phyloP scores from a whole-genome alignment of 2,113 vertebrate genomes.

The Piliocolobus tephrosceles region DNA sequence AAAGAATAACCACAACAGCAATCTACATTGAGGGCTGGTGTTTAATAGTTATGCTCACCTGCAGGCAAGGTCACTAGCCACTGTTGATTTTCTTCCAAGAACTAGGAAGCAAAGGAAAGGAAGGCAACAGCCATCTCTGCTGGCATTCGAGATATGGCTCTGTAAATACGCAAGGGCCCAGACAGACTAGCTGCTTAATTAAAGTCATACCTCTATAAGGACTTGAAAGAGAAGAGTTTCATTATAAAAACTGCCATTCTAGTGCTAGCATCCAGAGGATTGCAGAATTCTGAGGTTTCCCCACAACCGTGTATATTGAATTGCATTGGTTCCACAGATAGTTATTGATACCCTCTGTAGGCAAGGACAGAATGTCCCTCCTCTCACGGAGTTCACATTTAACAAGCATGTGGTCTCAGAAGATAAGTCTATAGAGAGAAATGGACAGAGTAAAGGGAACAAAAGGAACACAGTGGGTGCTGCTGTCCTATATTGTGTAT shows the following conservation, averaged over 20 bases:
- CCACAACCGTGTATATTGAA: not conserved
- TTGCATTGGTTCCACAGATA: not conserved
- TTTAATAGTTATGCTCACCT: not conserved
- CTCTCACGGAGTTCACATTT: not conserved
- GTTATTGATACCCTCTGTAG: not conserved
- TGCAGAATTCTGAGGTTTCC: not conserved
- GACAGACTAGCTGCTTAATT: not conserved
- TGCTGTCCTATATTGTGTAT: not conserved
- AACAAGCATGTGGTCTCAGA: not conserved
- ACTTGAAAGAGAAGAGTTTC: not conserved
- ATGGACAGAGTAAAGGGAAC: not conserved
- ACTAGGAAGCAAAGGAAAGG: not conserved
- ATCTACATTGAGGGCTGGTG: not conserved
- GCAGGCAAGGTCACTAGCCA: not conserved
- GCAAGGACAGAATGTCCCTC: not conserved
- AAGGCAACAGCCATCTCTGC: not conserved
- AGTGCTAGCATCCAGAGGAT: not conserved
- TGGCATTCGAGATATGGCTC: not conserved
- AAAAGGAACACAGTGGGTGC: not conserved
- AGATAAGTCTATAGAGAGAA: not conserved
- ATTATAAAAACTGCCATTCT: not conserved
- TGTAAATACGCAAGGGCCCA: not conserved
- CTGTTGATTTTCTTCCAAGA: conserved; percentile 26
- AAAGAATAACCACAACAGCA: not conserved
- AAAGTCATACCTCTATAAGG: not conserved